These are phyloP conservation scores for Gymnoscelis rufifasciata DNA, from an alignment of 2,888 invertebrate genomes.

Conservation along the genomic window DNA sequence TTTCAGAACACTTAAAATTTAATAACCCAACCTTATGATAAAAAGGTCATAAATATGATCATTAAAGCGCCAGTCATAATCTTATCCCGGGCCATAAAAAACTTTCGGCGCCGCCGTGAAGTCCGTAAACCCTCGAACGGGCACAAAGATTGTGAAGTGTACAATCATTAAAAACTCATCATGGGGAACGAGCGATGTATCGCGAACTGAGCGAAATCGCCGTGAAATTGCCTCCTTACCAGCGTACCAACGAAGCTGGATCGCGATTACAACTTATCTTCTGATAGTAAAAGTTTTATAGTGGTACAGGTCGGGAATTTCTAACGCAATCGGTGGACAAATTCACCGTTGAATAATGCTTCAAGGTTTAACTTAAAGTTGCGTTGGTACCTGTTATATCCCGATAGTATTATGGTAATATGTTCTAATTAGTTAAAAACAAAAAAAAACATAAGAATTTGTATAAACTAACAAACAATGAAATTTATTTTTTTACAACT, in stretches of 20 bases:
- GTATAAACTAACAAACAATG: too few species aligned
- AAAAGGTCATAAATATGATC: slow-evolving; percentile 1
- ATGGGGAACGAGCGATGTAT: slow-evolving; percentile 36
- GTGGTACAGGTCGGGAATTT: not conserved
- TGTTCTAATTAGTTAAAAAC: too few species aligned
- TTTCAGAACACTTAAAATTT: not conserved
- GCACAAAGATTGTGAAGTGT: slow-evolving; percentile 11
- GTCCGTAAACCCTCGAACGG: slow-evolving; percentile 12
- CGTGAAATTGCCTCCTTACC: slow-evolving; percentile 32
- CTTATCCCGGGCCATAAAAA: slow-evolving; percentile 10
- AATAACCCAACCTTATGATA: not conserved
- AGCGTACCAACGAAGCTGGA: slow-evolving; percentile 15
- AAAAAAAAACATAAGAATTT: too few species aligned
- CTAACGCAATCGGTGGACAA: too few species aligned
- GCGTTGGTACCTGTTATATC: too few species aligned
- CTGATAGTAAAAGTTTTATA: not conserved
- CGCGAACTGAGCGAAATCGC: slow-evolving; percentile 38
- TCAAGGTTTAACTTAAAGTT: too few species aligned
- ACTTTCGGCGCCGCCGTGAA: slow-evolving; percentile 13
- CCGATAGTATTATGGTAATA: too few species aligned
- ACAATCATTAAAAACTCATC: slow-evolving; percentile 54
- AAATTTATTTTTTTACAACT: too few species aligned
- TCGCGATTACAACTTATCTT: slow-evolving; percentile 16
- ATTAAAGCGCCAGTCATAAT: not conserved
- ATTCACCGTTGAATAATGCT: too few species aligned